These are phyloP conservation scores for Carassius gibelio DNA, from an alignment of 2,113 vertebrate species.

Conservation along the genomic window DNA sequence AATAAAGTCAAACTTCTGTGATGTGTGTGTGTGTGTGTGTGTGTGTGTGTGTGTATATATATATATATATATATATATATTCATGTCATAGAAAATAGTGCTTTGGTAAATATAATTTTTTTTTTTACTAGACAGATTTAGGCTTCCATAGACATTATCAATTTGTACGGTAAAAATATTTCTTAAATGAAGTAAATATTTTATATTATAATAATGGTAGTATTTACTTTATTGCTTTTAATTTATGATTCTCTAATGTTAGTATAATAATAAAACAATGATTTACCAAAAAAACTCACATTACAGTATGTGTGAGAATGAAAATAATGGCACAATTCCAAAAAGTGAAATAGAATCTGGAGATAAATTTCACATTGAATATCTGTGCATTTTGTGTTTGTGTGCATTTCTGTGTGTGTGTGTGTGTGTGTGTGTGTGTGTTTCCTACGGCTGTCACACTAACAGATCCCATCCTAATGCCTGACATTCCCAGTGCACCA, in stretches of 20 bases:
- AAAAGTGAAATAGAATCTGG: background rate
- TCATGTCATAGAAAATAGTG: background rate
- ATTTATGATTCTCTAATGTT: background rate
- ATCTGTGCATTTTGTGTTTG: background rate
- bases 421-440: background rate
- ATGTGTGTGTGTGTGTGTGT: too few species aligned
- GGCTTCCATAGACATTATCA: background rate
- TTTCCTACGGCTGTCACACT: background rate
- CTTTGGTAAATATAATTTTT: background rate
- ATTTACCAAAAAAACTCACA: background rate
- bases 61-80: background rate
- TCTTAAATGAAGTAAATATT: background rate
- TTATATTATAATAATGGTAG: background rate
- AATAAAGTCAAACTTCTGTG: background rate
- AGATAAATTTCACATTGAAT: background rate
- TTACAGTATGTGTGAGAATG: background rate
- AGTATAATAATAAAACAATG: background rate
- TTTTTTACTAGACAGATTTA: background rate
- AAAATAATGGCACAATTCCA: background rate
- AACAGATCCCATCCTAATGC: slow-evolving; percentile 20
- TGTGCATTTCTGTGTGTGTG: background rate
- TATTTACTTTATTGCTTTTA: background rate
- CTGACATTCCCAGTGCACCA: slow-evolving; percentile 5
- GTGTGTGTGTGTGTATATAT: too few species aligned
- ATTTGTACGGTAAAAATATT: background rate